phyloP scores from a whole-genome alignment of 2,113 vertebrate genomes.

The Columbina picui region DNA sequence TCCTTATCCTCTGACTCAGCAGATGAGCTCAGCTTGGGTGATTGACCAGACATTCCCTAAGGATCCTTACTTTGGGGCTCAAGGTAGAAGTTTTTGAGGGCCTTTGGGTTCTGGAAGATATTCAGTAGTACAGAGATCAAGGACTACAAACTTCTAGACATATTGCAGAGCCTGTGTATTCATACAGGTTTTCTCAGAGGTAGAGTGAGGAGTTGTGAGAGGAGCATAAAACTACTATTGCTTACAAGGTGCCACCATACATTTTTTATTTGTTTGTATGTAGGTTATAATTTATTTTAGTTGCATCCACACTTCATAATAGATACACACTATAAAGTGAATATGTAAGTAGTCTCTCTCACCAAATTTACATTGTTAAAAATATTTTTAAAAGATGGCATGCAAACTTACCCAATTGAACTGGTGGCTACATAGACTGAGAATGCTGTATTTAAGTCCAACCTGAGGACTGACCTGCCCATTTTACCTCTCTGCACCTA shows the following conservation, averaged over 20 bases:
- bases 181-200: neutral
- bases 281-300: neutral
- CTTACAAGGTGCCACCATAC: neutral
- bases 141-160: neutral
- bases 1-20: neutral
- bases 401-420: neutral
- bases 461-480: neutral
- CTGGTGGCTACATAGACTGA: neutral
- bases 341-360: neutral
- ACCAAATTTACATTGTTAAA: neutral
- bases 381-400: neutral
- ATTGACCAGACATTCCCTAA: neutral
- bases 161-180: neutral
- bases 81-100: neutral
- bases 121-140: neutral
- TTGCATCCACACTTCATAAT: neutral
- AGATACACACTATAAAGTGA: neutral
- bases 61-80: neutral
- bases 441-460: neutral
- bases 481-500: neutral
- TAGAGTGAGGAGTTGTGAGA: neutral
- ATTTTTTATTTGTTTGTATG: neutral
- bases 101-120: neutral
- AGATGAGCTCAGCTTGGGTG: neutral
- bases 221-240: neutral